A percentile compares a stretch with the other conserved stretches of the same genome.
phyloP scores from a whole-genome alignment of 2,797 vertebrate species.

The Liasis olivaceus region DNA sequence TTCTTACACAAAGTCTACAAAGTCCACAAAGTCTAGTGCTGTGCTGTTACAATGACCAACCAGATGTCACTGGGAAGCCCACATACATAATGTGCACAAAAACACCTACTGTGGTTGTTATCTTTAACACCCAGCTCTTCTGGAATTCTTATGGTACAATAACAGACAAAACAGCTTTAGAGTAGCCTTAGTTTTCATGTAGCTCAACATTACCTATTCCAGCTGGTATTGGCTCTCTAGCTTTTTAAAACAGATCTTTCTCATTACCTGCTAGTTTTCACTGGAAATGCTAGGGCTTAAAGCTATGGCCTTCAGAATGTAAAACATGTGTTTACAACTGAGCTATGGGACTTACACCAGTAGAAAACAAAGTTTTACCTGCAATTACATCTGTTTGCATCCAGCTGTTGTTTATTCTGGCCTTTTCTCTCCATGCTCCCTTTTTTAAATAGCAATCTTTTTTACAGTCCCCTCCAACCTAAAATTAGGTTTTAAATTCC shows the following conservation, averaged over 20 bases:
- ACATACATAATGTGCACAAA: background rate
- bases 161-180: background rate
- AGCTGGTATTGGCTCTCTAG: background rate
- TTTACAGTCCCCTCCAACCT: no score
- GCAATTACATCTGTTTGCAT: background rate
- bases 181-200: background rate
- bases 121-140: background rate
- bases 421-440: background rate
- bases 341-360: background rate
- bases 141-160: background rate
- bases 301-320: background rate
- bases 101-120: background rate
- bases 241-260: background rate
- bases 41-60: background rate
- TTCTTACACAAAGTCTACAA: background rate
- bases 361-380: background rate
- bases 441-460: background rate
- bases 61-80: no score
- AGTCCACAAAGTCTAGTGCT: background rate
- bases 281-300: background rate
- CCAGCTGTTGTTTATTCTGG: background rate
- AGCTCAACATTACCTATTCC: background rate
- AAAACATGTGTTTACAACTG: background rate
- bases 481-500: slow-evolving; percentile 2
- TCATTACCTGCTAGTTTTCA: background rate